phyloP scores from a whole-genome alignment of 2,113 vertebrate genomes.

The Petaurus breviceps region DNA sequence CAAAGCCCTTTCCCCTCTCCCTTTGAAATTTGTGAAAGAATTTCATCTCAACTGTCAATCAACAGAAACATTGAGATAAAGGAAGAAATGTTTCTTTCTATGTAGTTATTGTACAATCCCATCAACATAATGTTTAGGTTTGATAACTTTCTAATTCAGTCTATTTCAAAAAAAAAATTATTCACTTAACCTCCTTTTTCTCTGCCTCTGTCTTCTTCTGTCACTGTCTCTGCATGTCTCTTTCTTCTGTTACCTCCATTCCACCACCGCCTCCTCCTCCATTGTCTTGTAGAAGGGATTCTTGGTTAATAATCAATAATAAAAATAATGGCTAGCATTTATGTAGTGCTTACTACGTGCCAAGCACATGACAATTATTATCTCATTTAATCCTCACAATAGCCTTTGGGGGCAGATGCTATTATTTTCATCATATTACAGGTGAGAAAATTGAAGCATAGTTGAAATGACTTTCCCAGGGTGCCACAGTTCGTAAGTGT shows the following conservation, averaged over 20 bases:
- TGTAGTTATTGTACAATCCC: background rate
- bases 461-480: background rate
- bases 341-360: background rate
- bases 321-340: background rate
- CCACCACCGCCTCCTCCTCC: background rate
- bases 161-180: background rate
- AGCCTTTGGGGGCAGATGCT: background rate
- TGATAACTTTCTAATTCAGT: background rate
- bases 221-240: background rate
- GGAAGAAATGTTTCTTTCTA: background rate
- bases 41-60: background rate
- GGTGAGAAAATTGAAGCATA: background rate
- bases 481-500: background rate
- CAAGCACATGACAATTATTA: background rate
- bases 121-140: background rate
- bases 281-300: background rate
- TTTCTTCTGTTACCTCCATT: background rate
- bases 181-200: background rate
- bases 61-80: background rate
- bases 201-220: background rate
- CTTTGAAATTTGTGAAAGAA: background rate
- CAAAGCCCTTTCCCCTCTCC: background rate
- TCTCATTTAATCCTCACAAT: background rate
- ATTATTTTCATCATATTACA: background rate
- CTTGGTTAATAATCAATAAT: background rate